Percentiles rank a stretch among this genome's conserved stretches.
Evolutionary conservation across 2,888 invertebrate genomes (phyloP).

Genomic region (Platycnemis pennipes): DNA sequence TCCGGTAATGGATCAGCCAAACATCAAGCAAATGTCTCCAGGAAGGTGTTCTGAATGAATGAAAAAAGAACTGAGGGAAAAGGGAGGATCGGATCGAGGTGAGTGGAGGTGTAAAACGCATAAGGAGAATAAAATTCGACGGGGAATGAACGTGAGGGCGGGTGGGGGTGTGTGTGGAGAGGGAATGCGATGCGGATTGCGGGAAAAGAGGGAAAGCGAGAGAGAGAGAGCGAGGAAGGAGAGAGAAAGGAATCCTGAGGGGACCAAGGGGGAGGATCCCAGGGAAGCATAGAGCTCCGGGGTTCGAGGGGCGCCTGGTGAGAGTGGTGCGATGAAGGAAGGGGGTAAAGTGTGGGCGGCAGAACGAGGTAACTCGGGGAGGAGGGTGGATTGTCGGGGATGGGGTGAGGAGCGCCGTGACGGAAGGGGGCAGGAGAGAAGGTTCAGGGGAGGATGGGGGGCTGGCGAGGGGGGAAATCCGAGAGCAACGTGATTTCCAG

Average conservation of each 20-base stretch:
- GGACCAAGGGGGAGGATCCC: neutral
- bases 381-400: neutral
- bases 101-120: constrained; percentile 15
- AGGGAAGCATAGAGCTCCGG: neutral
- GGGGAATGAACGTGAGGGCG: neutral
- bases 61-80: neutral
- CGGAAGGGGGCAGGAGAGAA: neutral
- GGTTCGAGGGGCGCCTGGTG: neutral
- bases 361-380: neutral
- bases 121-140: neutral
- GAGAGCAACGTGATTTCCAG: constrained; percentile 66
- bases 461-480: constrained; percentile 11
- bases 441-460: neutral
- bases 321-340: neutral
- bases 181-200: neutral
- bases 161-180: neutral
- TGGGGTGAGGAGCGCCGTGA: neutral
- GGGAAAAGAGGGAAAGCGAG: neutral
- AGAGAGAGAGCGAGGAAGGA: neutral
- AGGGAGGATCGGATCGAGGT: neutral
- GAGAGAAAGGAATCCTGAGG: neutral
- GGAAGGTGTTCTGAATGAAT: neutral
- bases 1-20: constrained; percentile 4
- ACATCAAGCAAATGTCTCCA: constrained; percentile 16
- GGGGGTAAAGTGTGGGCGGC: neutral